A percentile compares a stretch with the other conserved stretches of the same genome.
Evolutionary conservation across 2,113 vertebrate genomes (phyloP).

Genomic region (Cichladusa arquata): DNA sequence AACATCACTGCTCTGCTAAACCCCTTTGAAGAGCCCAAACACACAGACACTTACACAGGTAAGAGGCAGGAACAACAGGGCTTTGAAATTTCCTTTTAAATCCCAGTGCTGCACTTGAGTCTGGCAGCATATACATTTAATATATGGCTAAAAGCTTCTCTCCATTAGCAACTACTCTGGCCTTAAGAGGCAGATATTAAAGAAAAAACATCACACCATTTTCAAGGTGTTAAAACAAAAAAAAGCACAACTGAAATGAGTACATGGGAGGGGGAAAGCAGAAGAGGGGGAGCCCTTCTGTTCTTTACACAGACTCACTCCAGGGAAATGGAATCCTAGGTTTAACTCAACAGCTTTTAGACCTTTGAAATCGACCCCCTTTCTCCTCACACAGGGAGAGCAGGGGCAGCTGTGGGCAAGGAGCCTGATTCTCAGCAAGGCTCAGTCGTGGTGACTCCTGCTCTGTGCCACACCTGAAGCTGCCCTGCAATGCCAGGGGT

Average conservation of each 20-base stretch:
- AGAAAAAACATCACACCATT: background rate
- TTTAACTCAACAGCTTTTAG: background rate
- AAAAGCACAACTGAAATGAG: background rate
- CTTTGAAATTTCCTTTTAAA: background rate
- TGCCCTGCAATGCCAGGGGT: too few species aligned
- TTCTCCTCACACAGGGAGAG: background rate
- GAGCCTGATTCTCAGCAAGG: too few species aligned
- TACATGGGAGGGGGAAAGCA: accelerated
- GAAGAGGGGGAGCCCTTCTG: background rate
- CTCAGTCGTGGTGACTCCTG: too few species aligned
- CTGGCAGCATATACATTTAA: background rate
- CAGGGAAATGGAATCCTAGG: background rate
- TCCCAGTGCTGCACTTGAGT: background rate
- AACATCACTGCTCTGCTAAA: background rate
- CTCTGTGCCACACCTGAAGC: too few species aligned
- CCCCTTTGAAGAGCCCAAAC: background rate
- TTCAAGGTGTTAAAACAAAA: background rate
- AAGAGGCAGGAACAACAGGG: background rate
- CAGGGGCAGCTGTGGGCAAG: too few species aligned
- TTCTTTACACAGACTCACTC: background rate
- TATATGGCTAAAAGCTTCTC: background rate
- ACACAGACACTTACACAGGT: background rate
- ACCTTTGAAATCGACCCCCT: background rate
- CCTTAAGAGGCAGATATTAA: background rate
- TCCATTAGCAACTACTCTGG: background rate